phyloP scores from a whole-genome alignment of 2,888 invertebrate species.

The Tolmerus cingulatus region DNA sequence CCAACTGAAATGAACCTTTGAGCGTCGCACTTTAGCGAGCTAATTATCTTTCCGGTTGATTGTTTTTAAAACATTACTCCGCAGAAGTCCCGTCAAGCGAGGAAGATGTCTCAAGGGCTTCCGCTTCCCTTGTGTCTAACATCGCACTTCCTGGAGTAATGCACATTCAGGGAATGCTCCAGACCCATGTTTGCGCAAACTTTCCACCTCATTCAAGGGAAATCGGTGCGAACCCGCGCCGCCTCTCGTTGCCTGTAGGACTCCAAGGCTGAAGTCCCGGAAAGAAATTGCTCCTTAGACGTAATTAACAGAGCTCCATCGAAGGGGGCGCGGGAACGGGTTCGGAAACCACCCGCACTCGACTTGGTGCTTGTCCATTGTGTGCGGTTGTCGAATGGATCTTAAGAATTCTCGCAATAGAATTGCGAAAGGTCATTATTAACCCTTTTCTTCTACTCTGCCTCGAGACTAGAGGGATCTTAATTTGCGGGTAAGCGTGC shows the following conservation, averaged over 20 bases:
- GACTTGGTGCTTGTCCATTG: neutral
- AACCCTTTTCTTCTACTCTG: neutral
- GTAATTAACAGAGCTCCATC: slow-evolving; percentile 12
- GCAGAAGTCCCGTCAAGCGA: neutral
- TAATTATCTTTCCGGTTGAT: neutral
- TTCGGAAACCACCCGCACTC: neutral
- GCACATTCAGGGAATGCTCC: neutral
- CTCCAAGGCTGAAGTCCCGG: neutral
- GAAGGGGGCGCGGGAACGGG: neutral
- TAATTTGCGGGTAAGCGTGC: neutral
- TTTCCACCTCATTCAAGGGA: neutral
- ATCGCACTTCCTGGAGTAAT: neutral
- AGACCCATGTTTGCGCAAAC: neutral
- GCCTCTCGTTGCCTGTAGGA: neutral
- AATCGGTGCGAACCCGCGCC: neutral
- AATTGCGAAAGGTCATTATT: slow-evolving; percentile 14
- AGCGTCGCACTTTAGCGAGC: neutral
- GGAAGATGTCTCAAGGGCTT: neutral
- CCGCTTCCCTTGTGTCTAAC: neutral
- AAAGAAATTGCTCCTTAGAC: neutral
- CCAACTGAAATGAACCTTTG: neutral
- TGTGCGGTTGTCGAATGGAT: neutral
- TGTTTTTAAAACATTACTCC: neutral
- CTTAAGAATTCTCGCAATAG: slow-evolving; percentile 21
- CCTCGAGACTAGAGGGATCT: neutral